These are phyloP conservation scores for Nixonia krombeini DNA, from an alignment of 1,140 invertebrate genomes.

Conservation along the genomic window DNA sequence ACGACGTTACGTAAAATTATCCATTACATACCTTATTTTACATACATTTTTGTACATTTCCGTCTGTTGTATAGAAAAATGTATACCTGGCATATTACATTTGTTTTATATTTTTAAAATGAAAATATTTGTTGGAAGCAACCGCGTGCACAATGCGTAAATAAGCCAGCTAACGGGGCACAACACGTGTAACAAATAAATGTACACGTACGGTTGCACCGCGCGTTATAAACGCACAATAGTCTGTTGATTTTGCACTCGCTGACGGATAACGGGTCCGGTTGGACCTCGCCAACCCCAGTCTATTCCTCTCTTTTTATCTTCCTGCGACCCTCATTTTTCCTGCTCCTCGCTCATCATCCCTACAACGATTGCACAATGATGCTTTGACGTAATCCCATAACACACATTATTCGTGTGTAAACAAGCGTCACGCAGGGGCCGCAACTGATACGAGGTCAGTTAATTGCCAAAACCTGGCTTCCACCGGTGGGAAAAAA, in stretches of 20 bases:
- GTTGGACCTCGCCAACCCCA: slow-evolving; percentile 2
- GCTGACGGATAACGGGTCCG: slow-evolving; percentile 20
- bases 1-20: too few relatives aligned
- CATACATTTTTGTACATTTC: too few relatives aligned
- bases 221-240: slow-evolving; percentile 50
- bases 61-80: too few relatives aligned
- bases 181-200: slow-evolving; percentile 23
- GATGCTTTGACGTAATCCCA: slow-evolving; percentile 65
- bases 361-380: slow-evolving; percentile 38
- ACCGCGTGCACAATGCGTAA: slow-evolving; percentile 13
- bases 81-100: too few relatives aligned
- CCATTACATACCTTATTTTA: too few relatives aligned
- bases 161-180: slow-evolving; percentile 30
- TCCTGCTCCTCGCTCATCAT: slow-evolving; percentile 26
- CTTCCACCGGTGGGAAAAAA: slow-evolving; percentile 33
- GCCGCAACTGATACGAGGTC: slow-evolving; percentile 49
- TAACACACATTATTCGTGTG: slow-evolving; percentile 64
- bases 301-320: slow-evolving; percentile 5
- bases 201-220: slow-evolving; percentile 26
- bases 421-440: slow-evolving; percentile 54
- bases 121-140: too few relatives aligned
- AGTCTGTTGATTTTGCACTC: slow-evolving; percentile 54
- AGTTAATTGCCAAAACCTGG: slow-evolving; percentile 54
- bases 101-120: too few relatives aligned
- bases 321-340: slow-evolving; percentile 16